Evolutionary conservation across 1,140 invertebrate genomes (phyloP), one percentile per base, ranked within the genome.

Genomic region (Holotrichia oblita): DNA sequence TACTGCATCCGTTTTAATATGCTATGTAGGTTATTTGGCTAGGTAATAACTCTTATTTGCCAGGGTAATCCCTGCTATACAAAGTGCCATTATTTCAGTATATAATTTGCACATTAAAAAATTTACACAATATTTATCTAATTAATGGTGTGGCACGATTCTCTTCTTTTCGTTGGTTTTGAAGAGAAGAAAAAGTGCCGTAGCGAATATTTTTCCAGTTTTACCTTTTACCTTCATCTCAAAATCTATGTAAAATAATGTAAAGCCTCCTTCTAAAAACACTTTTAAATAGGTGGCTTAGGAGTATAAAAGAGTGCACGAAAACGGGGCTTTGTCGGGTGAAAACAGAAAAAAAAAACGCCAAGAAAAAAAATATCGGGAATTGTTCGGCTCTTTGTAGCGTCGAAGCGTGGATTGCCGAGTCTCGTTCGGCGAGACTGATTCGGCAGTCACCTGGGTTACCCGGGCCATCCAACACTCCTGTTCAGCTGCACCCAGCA

Each of bases 381-480:
- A 69, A 69, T 27, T 69, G 61, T 69, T 69, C 61, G 61, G 61
- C 61, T 69, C 61, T 69, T 69, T 69, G 61, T 69, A 69, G 61
- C 61, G 22, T 69, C 7, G 61, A 24, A 69, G 61, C 61, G 61
- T 69, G 27, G 22, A 27, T 34, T 69, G 61, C 61, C 61, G 61
- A 69, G 61, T 69, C 22, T 20, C 61, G 61, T 27, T 69, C 61
- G 61, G 61, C 61, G 61, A 22, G 61, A 69, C 61, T 69, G 61
- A 69, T 69, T 69, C 61, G 61, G 61, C 27, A 74, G 73, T 74
- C 73, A 74, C 73, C 73, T 74, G 73, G 73, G 61, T 74, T 74
- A 74, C 73, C 73, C 73, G 73, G 73, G 73, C 73, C 73, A 74
- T 69, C 61, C 61, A 69, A 69, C 61, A 69, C 61, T 69, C 73